A percentile compares a stretch with the other conserved stretches of the same genome.
These are phyloP conservation scores for Pangasius macronema DNA, from an alignment of 2,797 vertebrate species.

Conservation along the genomic window DNA sequence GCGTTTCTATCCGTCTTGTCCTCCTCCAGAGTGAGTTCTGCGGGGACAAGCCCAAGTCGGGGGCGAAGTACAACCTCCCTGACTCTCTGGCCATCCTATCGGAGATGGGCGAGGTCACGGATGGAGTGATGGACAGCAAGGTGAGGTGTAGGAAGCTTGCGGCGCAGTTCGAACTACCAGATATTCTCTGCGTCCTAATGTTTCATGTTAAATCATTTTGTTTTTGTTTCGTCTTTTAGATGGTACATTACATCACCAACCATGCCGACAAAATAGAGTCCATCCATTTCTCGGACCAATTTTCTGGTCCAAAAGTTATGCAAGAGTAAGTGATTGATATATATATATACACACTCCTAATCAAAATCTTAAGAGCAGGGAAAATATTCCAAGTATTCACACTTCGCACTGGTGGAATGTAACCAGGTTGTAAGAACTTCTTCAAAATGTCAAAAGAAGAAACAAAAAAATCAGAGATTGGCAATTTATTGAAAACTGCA, in stretches of 20 bases:
- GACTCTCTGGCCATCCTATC: constrained; percentile 91
- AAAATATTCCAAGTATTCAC: no score
- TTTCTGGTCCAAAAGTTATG: constrained; percentile 99
- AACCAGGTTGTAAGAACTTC: no score
- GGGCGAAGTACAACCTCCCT: constrained; percentile 90
- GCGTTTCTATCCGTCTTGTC: not conserved
- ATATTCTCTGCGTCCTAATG: not conserved
- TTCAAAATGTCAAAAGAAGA: no score
- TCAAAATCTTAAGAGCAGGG: no score
- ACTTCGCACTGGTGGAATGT: no score
- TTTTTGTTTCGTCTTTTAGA: constrained; percentile 74
- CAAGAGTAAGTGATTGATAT: constrained; percentile 85
- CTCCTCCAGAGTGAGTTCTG: constrained; percentile 92
- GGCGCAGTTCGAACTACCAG: no score
- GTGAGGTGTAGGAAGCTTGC: constrained; percentile 65
- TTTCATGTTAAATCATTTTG: not conserved
- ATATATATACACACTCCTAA: no score
- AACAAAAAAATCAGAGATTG: no score
- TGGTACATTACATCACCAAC: constrained; percentile 95
- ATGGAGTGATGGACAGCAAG: constrained; percentile 98
- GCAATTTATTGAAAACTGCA: no score
- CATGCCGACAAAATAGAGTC: constrained; percentile 99
- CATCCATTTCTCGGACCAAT: constrained; percentile 99
- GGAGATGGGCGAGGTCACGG: constrained; percentile 98
- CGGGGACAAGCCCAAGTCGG: constrained; percentile 97